Evolutionary conservation across 2,113 vertebrate species (phyloP), one percentile per base, ranked within the genome.

Genomic region (Cottus gobio): DNA sequence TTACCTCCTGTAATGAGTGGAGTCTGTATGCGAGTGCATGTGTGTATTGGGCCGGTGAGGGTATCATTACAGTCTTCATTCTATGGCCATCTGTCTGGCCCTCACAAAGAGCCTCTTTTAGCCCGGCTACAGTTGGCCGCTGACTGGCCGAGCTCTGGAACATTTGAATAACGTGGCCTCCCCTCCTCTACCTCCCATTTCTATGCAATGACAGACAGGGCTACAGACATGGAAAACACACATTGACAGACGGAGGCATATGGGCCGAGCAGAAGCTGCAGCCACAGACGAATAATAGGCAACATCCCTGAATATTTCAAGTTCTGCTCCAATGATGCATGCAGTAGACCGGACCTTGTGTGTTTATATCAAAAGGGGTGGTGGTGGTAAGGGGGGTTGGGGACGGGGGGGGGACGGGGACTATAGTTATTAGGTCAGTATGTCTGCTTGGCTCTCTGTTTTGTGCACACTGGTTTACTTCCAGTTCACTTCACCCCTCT

Each of bases 81-180:
- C 91, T 92, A 83, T 71, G 82, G 89, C 92, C 92, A 94, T 93
- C 92, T 92, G 93, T 94, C 91, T 92, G 87, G 89, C 74, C 86
- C 73, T 85, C 82, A 94, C 92, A 93, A 93, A 92, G 91, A 87
- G 77, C 78, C 85, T 83, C 89, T 92, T 91, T 93, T 84, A 90
- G 87, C 63, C 73, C 1, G 20, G 85, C 87, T 91, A 92, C 90
- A 92, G 90, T 91, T 86, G 88, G 85, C 87, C 72, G 50, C 87
- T 83, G 87, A 80, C 85, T 90, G 79, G 68, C 57, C 31, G 24
- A 67, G 79, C 90, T 77, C 76, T 77, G 85, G 87, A 90, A 89
- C 86, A 87, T 91, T 88, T 91, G 83, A 92, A 90, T 89, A 91
- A 76, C 50, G 79, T 54, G 82, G 89, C 79, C 75, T 84, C 80